These are phyloP conservation scores for Meloe dianella DNA, from an alignment of 2,888 invertebrate genomes.

Conservation along the genomic window DNA sequence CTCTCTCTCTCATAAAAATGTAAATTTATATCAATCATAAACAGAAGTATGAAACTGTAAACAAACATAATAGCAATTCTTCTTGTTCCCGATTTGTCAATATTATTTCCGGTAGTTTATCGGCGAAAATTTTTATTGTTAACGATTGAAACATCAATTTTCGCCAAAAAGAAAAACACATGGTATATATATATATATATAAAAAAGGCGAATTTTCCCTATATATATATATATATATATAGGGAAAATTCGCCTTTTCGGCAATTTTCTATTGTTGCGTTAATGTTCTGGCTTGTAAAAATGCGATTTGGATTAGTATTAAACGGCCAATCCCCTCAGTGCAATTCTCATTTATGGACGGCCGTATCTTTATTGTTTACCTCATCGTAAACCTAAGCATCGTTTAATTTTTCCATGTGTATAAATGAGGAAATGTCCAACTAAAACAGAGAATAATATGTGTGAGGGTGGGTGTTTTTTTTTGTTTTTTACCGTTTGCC, in stretches of 20 bases:
- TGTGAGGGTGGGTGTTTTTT: not conserved
- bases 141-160: not conserved
- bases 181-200: too few species aligned
- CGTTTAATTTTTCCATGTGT: not conserved
- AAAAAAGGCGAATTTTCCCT: not conserved
- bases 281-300: not conserved
- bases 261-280: not conserved
- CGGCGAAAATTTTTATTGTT: not conserved
- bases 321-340: not conserved
- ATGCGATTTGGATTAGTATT: not conserved
- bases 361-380: not conserved
- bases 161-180: too few species aligned
- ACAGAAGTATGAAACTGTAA: too few species aligned
- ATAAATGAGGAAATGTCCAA: not conserved
- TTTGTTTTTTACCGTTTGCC: not conserved
- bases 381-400: conserved; percentile 2
- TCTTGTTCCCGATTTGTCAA: too few species aligned
- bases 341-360: not conserved
- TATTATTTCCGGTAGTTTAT: too few species aligned
- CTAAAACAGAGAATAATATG: not conserved
- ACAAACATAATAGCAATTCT: too few species aligned
- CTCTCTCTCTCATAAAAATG: too few species aligned
- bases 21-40: too few species aligned
- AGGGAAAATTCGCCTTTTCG: not conserved
- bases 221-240: too few species aligned